Percentiles rank a stretch among this genome's conserved stretches.
These are phyloP conservation scores for Thripadectes ignobilis DNA, from an alignment of 2,797 vertebrate genomes.

Conservation along the genomic window DNA sequence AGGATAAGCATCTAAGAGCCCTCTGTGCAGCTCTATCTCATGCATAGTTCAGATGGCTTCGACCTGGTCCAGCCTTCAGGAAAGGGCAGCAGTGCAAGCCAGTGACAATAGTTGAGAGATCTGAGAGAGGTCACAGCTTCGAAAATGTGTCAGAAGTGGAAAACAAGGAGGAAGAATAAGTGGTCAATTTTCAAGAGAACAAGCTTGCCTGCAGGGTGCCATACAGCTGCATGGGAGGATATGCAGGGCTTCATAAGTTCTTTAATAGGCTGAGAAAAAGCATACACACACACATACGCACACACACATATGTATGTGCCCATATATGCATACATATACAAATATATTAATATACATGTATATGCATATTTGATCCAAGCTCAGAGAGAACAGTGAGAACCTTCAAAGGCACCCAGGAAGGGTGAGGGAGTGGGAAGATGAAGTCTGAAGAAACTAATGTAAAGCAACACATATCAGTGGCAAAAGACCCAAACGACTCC, in stretches of 20 bases:
- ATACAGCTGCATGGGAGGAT: not conserved
- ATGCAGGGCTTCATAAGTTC: not conserved
- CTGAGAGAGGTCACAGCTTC: not conserved
- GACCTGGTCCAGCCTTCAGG: not conserved
- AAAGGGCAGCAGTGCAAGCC: not conserved
- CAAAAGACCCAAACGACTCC: constrained; percentile 9
- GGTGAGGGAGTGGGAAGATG: not conserved
- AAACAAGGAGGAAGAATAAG: not conserved
- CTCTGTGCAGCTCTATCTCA: not conserved
- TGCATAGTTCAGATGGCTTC: not conserved
- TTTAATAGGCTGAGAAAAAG: not conserved
- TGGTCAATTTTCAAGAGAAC: not conserved
- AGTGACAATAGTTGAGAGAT: not conserved
- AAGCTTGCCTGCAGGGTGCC: not conserved
- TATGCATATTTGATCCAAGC: not conserved
- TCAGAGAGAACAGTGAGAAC: not conserved
- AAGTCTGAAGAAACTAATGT: not conserved
- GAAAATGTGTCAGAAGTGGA: not conserved
- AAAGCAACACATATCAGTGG: not conserved
- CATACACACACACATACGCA: not conserved
- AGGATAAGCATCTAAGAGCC: not conserved
- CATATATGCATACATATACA: not conserved
- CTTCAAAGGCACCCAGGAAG: not conserved
- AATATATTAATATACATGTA: no score
- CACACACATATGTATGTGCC: not conserved